Base-by-base conservation (phyloP, 2,797 vertebrate genomes). In the Coreius guichenoti region DNA sequence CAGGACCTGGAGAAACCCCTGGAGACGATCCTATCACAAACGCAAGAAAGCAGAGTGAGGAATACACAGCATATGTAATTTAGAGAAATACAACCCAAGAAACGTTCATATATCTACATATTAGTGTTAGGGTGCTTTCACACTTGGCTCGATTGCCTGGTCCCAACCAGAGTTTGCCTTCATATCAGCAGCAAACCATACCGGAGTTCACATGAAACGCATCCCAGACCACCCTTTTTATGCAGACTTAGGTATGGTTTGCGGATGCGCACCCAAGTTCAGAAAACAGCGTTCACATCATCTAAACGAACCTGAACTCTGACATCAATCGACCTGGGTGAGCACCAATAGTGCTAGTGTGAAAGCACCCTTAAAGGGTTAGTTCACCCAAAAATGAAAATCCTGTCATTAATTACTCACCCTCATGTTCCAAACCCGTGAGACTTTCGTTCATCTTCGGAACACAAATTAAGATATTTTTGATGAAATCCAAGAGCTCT, bases 1-100 rank as follows among this genome's bases (percentile, higher is more conserved):
- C 73, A 96, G 91, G 87, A 96, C 95, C 67, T 98, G 97, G 97
- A 96, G 96, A 90, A 98, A 96, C 63, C 97, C 97, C 1, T 98
- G 97, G 97, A 96, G 96, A 89, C 95, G 97, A 2, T 96, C 97
- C 11, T 98, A 98, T 93, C 91, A 92, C 88, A 92, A 92, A 78
- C 90, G 90, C 80, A 92, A 92, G 90, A 92, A 92, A 87, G 91
- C 91, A 84, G 91, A 92, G 91, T 92, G 78, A 86, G 90, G 8
- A 76, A 36, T 51, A 54, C 23, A 31, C 54, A 3, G 7, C 26
- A 33, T 26, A 63, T 29, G 7, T 63, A 4, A 17, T 73, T 69
- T 19, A 69, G 2, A 69, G 8, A 16, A 36, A 49, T 36, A 19
- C 31, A 54, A 16, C 8, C n/a, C 8, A 47, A 17, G 3, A 45